Conservation (phyloP, 2,888 invertebrate species). For the Drosophila antonietae region DNA sequence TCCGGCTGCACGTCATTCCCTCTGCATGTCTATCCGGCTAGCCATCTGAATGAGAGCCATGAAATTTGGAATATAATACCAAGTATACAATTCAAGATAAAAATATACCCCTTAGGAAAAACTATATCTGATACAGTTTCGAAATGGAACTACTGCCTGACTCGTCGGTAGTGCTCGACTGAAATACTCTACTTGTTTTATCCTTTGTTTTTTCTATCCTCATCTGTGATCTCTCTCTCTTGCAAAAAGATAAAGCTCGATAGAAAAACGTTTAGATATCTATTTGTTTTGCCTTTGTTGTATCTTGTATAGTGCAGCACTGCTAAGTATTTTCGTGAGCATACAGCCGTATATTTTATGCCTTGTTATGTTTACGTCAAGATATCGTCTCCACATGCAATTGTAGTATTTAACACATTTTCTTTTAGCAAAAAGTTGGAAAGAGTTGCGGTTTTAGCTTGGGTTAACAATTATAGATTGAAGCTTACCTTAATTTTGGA, state of each 20-base stretch:
- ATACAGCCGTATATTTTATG: no score
- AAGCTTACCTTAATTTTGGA: not conserved
- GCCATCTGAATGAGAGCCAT: no score
- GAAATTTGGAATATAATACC: not conserved
- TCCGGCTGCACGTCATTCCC: not conserved
- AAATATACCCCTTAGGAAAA: not conserved
- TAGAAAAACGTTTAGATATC: not conserved
- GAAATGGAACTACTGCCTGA: not conserved
- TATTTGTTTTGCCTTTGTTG: no score
- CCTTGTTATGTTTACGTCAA: no score
- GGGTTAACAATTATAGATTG: not conserved
- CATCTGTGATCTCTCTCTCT: not conserved
- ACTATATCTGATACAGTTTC: not conserved
- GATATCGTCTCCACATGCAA: not conserved
- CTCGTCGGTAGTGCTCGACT: not conserved
- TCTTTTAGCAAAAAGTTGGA: not conserved
- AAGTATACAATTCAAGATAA: no score
- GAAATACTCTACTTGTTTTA: not conserved
- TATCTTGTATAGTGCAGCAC: no score
- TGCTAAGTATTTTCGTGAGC: no score
- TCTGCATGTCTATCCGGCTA: no score
- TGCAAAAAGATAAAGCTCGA: not conserved
- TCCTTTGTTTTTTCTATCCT: not conserved
- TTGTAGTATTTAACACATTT: not conserved
- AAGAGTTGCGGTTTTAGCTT: not conserved